Percentiles rank a stretch among this genome's conserved stretches.
phyloP scores from a whole-genome alignment of 2,797 vertebrate genomes.

The Sebastes oblongus region DNA sequence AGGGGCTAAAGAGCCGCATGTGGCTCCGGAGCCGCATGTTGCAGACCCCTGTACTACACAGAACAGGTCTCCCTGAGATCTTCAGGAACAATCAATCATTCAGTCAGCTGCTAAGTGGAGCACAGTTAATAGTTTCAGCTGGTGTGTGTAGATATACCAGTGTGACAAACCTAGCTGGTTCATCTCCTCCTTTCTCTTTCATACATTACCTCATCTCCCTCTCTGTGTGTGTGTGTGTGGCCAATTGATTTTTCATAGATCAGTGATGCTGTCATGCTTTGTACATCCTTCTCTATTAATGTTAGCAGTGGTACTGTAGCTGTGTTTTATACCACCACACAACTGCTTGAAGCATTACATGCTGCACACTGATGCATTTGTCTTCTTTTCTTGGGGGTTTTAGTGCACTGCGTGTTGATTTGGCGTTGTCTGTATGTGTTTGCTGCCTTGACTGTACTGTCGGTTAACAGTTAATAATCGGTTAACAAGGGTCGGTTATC shows the following conservation, averaged over 20 bases:
- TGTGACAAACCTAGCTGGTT: background rate
- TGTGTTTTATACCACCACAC: background rate
- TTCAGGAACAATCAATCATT: background rate
- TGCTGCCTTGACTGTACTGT: background rate
- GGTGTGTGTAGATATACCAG: background rate
- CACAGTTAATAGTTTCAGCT: background rate
- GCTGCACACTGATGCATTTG: conserved; percentile 13
- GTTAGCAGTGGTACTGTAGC: background rate
- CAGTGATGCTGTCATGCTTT: background rate
- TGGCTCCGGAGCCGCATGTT: too few relatives aligned
- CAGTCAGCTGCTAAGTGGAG: background rate
- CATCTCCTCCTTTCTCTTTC: background rate
- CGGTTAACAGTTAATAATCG: too few relatives aligned
- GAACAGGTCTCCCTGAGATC: background rate
- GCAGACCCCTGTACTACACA: too few relatives aligned
- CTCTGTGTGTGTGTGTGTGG: conserved; percentile 4
- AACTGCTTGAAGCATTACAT: conserved; percentile 35
- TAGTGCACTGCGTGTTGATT: background rate
- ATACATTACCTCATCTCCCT: conserved; percentile 11
- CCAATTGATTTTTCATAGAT: conserved; percentile 31
- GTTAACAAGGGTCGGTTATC: too few relatives aligned
- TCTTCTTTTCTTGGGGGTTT: background rate
- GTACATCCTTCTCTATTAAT: background rate
- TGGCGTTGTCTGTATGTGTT: background rate
- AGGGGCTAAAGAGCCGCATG: too few relatives aligned